Conservation (phyloP, 2,888 invertebrate species). For the Caenorhabditis sp. region DNA sequence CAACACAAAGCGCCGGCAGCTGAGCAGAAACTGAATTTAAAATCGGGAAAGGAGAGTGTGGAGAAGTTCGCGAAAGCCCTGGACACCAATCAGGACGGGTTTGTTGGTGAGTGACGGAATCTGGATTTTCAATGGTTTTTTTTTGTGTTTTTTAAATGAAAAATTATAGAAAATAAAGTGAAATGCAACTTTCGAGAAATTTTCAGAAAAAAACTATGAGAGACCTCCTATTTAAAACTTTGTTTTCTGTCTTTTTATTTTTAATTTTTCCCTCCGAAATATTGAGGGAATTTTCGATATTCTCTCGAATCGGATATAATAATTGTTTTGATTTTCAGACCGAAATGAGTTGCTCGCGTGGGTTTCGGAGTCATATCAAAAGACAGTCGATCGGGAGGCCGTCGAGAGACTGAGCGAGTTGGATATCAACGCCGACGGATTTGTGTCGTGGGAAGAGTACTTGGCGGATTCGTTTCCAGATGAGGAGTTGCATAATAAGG, state of each 20-base stretch:
- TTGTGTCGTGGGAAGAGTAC: constrained; percentile 91
- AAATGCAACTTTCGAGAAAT: background rate
- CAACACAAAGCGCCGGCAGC: constrained; percentile 91
- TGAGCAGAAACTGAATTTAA: constrained; percentile 92
- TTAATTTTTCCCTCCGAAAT: too few relatives aligned
- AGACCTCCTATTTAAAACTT: too few relatives aligned
- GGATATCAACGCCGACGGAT: constrained; percentile 86
- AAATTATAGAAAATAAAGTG: background rate
- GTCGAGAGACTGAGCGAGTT: constrained; percentile 85
- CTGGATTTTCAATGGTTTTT: too few relatives aligned
- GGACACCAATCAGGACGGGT: constrained; percentile 91
- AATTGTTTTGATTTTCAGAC: constrained; percentile 49
- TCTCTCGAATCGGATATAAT: too few relatives aligned
- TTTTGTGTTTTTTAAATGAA: too few relatives aligned
- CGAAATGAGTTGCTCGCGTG: constrained; percentile 90
- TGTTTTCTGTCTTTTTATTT: too few relatives aligned
- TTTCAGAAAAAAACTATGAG: too few relatives aligned
- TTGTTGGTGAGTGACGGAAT: constrained; percentile 89
- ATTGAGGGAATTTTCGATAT: too few relatives aligned
- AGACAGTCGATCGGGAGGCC: constrained; percentile 83
- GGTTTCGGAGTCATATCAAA: constrained; percentile 94
- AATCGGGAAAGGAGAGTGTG: constrained; percentile 86
- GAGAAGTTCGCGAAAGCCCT: constrained; percentile 87
- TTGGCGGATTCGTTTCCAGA: constrained; percentile 89
- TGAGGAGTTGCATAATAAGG: constrained; percentile 84